Percentiles rank a stretch among this genome's conserved stretches.
phyloP scores from a whole-genome alignment of 2,888 invertebrate genomes.

The Luffia ferchaultella region DNA sequence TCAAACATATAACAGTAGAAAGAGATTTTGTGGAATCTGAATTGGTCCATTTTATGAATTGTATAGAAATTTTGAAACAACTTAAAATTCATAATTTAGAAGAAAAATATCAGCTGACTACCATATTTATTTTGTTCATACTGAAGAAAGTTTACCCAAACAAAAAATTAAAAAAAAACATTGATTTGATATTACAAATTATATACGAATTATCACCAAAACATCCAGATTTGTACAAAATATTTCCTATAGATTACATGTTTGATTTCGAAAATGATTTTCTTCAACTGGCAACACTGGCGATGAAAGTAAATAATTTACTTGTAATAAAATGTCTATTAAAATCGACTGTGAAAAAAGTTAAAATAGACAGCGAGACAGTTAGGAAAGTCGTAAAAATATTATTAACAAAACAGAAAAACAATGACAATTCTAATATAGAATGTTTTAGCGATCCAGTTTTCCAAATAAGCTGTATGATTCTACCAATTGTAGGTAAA shows the following conservation, averaged over 20 bases:
- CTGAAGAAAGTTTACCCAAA: constrained; percentile 35
- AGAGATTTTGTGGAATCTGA: constrained; percentile 20
- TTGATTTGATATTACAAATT: constrained; percentile 36
- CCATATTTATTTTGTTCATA: constrained; percentile 38
- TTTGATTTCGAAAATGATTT: constrained; percentile 35
- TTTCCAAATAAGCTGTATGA: constrained; percentile 47
- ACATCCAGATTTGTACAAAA: constrained; percentile 45
- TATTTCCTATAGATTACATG: constrained; percentile 39
- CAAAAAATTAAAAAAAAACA: constrained; percentile 34
- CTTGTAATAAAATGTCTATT: constrained; percentile 36
- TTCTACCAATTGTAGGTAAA: constrained; percentile 46
- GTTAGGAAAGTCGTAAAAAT: constrained; percentile 41
- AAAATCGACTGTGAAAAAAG: constrained; percentile 47
- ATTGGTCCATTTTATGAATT: constrained; percentile 22
- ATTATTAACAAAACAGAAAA: constrained; percentile 30
- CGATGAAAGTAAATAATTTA: constrained; percentile 36
- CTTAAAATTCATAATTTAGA: constrained; percentile 42
- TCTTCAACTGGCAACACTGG: constrained; percentile 38
- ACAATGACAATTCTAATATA: constrained; percentile 23
- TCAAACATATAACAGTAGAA: constrained; percentile 22
- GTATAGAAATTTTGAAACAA: constrained; percentile 34
- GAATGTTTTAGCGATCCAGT: constrained; percentile 39
- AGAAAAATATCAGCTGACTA: constrained; percentile 43
- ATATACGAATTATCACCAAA: constrained; percentile 45
- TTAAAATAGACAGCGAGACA: constrained; percentile 40